Conservation (phyloP, 37 sponge, comb jelly and placozoan genomes). For the Beroe ovata region DNA sequence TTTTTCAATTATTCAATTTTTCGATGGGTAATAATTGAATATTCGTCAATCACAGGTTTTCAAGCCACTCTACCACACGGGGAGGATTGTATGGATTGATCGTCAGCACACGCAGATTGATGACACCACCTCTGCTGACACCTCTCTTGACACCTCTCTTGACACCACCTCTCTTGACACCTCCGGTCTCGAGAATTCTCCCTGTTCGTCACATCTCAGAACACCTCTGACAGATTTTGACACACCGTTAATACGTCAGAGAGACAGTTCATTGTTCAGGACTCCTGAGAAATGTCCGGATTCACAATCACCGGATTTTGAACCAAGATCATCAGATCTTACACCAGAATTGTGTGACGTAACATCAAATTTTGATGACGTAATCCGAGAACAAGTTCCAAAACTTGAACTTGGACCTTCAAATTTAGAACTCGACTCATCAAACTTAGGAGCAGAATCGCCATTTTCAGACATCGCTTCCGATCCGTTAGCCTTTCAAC, state of each 20-base stretch:
- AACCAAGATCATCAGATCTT: background rate
- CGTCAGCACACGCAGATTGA: no score
- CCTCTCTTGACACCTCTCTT: background rate
- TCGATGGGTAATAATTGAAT: no score
- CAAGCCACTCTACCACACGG: slow-evolving; percentile 10
- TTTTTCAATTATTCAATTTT: no score
- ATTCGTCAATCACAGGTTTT: slow-evolving; percentile 18
- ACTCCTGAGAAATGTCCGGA: background rate
- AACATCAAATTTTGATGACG: no score
- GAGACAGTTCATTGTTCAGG: background rate
- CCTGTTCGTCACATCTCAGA: background rate
- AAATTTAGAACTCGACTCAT: no score
- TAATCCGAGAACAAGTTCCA: background rate
- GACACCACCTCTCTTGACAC: background rate
- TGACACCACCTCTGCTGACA: background rate
- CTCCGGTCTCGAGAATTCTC: background rate
- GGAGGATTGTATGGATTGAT: slow-evolving; percentile 8
- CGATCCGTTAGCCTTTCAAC: no score
- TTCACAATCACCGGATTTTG: background rate
- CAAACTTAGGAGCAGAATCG: no score
- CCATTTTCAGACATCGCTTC: background rate
- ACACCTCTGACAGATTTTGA: background rate
- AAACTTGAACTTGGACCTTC: background rate
- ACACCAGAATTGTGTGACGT: background rate
- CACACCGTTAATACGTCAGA: background rate